Percentiles rank a stretch among this genome's conserved stretches.
Evolutionary conservation across 2,113 vertebrate genomes (phyloP).

Genomic region (Isichthys henryi): DNA sequence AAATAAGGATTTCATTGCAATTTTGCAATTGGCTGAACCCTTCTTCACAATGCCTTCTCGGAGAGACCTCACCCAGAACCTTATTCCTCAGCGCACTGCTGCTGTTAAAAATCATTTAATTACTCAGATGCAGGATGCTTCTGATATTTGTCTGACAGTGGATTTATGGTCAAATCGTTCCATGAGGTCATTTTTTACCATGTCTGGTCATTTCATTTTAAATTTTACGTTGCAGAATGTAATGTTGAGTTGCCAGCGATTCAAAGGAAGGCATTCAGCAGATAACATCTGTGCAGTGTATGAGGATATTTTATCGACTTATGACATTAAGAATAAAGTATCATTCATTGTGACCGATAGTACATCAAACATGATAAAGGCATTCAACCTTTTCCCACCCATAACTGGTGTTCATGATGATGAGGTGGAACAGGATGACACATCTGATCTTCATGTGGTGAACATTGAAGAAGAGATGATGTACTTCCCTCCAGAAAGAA

Average conservation of each 20-base stretch:
- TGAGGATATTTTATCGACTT: neutral
- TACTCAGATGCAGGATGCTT: neutral
- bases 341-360: neutral
- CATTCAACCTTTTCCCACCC: no score
- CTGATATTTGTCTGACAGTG: neutral
- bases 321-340: neutral
- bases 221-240: neutral
- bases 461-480: no score
- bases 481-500: no score
- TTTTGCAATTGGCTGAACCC: neutral
- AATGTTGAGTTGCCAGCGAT: neutral
- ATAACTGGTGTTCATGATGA: neutral
- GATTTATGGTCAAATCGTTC: neutral
- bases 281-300: neutral
- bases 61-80: neutral
- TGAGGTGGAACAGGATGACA: neutral
- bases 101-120: neutral
- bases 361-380: neutral
- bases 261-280: neutral
- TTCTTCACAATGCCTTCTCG: neutral
- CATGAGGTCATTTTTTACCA: neutral
- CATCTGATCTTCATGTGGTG: neutral
- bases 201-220: neutral
- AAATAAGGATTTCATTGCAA: neutral
- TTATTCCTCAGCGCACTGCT: neutral